phyloP scores from a whole-genome alignment of 92 coral and sea anemone species.

The Porites lobata region DNA sequence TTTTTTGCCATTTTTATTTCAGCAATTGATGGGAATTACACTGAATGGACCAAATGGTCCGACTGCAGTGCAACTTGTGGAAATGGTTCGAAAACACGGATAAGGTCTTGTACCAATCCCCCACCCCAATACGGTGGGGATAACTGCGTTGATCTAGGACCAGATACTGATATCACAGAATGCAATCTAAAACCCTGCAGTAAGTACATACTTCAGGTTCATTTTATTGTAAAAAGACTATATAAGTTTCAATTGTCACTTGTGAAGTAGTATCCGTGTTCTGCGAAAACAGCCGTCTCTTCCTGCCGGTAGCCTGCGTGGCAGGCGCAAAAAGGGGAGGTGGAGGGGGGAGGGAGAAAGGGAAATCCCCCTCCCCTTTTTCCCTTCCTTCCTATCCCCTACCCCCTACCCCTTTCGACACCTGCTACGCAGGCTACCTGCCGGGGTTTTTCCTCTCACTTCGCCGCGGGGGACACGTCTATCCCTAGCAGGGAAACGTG shows the following conservation, averaged over 20 bases:
- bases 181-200: not conserved
- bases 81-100: not conserved
- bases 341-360: no score
- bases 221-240: not conserved
- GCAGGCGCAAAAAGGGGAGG: no score
- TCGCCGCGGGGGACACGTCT: no score
- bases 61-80: not conserved
- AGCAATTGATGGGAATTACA: not conserved
- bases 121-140: slow-evolving; percentile 10
- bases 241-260: not conserved
- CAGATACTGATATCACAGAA: not conserved
- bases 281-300: no score
- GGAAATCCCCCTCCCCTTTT: no score
- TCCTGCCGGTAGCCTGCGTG: no score
- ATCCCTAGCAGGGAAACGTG: no score
- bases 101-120: slow-evolving; percentile 19
- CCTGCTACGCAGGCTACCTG: no score
- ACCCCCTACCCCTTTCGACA: no score
- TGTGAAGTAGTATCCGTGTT: not conserved
- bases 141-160: not conserved
- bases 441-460: no score
- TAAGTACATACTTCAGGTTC: not conserved
- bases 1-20: no score
- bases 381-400: no score
- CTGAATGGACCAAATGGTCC: not conserved